Conservation (phyloP, 2,888 invertebrate genomes). For the Mylabris sibirica region DNA sequence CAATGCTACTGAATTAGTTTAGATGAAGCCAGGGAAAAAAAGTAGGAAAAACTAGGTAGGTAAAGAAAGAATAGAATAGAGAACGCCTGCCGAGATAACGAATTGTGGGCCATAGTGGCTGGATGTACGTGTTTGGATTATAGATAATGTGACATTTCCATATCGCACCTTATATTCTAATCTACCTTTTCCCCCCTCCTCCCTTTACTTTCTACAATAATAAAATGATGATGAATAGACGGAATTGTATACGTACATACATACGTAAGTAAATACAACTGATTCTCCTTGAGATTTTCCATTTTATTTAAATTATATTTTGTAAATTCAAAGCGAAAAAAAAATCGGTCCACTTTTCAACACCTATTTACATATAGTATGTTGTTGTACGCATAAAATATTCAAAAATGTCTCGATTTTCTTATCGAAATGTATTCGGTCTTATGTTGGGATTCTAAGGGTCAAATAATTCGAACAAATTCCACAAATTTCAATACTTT, state of each 20-base stretch:
- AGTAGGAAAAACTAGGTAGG: neutral
- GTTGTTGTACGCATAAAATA: too few relatives aligned
- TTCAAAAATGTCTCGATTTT: neutral
- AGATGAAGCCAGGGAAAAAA: neutral
- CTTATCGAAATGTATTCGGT: neutral
- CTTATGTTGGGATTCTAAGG: neutral
- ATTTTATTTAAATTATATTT: neutral
- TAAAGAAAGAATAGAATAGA: slow-evolving; percentile 12
- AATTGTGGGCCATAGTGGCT: slow-evolving; percentile 15
- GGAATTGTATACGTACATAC: neutral
- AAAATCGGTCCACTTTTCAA: too few relatives aligned
- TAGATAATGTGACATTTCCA: slow-evolving; percentile 23
- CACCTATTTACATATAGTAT: neutral
- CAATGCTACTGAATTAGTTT: slow-evolving; percentile 4
- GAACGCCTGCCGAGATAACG: slow-evolving; percentile 15
- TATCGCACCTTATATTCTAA: slow-evolving; percentile 30
- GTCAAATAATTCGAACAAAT: neutral
- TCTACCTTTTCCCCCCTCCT: neutral
- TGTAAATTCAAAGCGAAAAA: neutral
- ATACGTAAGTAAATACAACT: neutral
- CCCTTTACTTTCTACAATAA: neutral
- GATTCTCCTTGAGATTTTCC: neutral
- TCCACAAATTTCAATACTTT: neutral
- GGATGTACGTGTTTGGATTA: slow-evolving; percentile 11
- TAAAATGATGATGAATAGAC: neutral